Percentiles rank a stretch among this genome's conserved stretches.
Conservation (phyloP, 1,140 invertebrate species). For the Drosophila nigrodunni region DNA sequence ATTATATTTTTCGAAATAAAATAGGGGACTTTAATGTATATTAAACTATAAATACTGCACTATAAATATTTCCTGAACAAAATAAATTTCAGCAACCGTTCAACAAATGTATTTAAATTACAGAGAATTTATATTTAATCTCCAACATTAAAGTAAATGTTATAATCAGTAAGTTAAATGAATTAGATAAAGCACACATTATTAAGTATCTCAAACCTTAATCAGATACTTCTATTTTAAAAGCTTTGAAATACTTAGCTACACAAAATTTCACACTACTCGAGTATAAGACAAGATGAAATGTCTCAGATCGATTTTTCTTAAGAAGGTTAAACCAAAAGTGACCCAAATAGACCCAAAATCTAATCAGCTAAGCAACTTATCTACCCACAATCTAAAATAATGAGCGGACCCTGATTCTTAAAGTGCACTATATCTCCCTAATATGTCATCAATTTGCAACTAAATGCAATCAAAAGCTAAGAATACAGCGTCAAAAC, state of each 20-base stretch:
- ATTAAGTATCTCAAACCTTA: background rate
- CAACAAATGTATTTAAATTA: too few relatives aligned
- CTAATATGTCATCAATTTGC: slow-evolving; percentile 81
- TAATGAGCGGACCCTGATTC: slow-evolving; percentile 29
- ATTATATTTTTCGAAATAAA: too few relatives aligned
- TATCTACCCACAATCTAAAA: slow-evolving; percentile 42
- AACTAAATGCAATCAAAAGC: slow-evolving; percentile 71
- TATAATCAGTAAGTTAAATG: slow-evolving; percentile 2
- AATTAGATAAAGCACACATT: background rate
- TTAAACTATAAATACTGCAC: too few relatives aligned
- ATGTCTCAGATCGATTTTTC: slow-evolving; percentile 3
- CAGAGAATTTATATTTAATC: too few relatives aligned
- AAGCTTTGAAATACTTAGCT: slow-evolving; percentile 11
- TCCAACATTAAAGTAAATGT: background rate
- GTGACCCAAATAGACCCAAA: slow-evolving; percentile 23
- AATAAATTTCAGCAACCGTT: too few relatives aligned
- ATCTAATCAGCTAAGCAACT: slow-evolving; percentile 24
- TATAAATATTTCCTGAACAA: too few relatives aligned
- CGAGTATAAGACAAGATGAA: slow-evolving; percentile 3
- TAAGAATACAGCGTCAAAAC: slow-evolving; percentile 76
- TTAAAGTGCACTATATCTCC: slow-evolving; percentile 44
- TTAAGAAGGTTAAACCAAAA: background rate
- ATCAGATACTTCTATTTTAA: background rate
- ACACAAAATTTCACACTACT: slow-evolving; percentile 37
- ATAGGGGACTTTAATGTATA: too few relatives aligned